Percentiles rank a stretch among this genome's conserved stretches.
Conservation (phyloP, 2,888 invertebrate species). For the Zaprionus lineosus region DNA sequence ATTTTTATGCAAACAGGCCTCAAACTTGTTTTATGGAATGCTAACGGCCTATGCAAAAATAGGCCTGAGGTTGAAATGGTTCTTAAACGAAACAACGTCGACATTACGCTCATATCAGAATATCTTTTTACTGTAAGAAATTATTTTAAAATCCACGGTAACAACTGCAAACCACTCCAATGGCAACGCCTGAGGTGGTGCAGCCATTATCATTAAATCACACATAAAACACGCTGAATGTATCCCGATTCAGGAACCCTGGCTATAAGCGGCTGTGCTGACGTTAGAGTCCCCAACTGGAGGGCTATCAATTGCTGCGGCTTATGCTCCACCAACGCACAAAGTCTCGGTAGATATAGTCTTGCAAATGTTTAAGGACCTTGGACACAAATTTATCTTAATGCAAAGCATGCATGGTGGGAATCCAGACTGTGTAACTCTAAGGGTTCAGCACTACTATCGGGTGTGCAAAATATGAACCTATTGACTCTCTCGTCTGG, state of each 20-base stretch:
- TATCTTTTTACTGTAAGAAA: conserved; percentile 2
- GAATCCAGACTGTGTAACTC: neutral
- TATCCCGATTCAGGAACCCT: neutral
- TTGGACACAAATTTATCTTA: conserved; percentile 2
- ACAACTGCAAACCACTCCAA: neutral
- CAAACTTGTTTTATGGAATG: no score
- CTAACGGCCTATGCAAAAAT: no score
- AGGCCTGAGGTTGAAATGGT: no score
- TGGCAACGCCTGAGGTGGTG: conserved; percentile 1
- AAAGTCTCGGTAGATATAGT: conserved; percentile 2
- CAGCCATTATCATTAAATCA: neutral
- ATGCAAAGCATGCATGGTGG: conserved; percentile 5
- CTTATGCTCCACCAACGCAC: conserved; percentile 4
- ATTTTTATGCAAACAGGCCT: no score
- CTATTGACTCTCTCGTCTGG: neutral
- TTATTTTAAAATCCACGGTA: conserved; percentile 5
- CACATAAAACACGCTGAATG: neutral
- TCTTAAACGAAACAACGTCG: neutral
- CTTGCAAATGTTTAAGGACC: neutral
- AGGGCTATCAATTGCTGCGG: neutral
- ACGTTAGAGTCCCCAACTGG: neutral
- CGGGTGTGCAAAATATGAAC: neutral
- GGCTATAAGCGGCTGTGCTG: neutral
- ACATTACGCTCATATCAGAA: neutral
- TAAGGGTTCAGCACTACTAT: neutral